Percentiles rank a stretch among this genome's conserved stretches.
Evolutionary conservation across 2,113 vertebrate species (phyloP).

Genomic region (Eidolon helvum): DNA sequence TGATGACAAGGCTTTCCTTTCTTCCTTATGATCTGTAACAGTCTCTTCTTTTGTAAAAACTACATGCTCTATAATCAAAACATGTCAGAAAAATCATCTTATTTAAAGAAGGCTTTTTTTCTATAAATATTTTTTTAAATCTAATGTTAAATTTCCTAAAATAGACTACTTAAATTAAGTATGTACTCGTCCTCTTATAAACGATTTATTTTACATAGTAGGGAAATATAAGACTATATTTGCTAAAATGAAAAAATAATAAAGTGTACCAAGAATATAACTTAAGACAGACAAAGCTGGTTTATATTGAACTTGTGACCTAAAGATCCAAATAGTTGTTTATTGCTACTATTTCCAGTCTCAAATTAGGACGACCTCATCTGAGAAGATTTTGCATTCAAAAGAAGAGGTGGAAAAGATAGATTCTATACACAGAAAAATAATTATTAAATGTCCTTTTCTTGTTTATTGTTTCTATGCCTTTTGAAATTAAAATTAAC

Average conservation of each 20-base stretch:
- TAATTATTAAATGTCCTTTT: background rate
- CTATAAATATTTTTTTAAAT: background rate
- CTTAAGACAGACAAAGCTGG: background rate
- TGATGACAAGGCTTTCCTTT: background rate
- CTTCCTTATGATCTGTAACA: background rate
- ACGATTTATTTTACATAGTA: background rate
- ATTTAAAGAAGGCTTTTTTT: background rate
- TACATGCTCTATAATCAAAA: slow-evolving; percentile 11
- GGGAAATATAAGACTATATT: background rate
- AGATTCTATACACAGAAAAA: background rate
- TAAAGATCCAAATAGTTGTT: background rate
- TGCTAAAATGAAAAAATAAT: background rate
- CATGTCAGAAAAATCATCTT: background rate
- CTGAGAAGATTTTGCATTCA: background rate
- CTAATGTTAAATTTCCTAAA: background rate
- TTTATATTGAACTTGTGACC: background rate
- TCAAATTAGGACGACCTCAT: background rate
- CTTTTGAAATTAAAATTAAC: slow-evolving; percentile 3
- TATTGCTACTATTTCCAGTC: background rate
- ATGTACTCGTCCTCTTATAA: background rate
- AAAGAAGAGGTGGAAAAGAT: background rate
- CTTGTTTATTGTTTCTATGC: background rate
- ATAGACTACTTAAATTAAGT: background rate
- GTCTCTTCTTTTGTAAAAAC: background rate
- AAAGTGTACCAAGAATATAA: background rate